Conservation (phyloP, 2,888 invertebrate genomes). For the Eupithecia exiguata region DNA sequence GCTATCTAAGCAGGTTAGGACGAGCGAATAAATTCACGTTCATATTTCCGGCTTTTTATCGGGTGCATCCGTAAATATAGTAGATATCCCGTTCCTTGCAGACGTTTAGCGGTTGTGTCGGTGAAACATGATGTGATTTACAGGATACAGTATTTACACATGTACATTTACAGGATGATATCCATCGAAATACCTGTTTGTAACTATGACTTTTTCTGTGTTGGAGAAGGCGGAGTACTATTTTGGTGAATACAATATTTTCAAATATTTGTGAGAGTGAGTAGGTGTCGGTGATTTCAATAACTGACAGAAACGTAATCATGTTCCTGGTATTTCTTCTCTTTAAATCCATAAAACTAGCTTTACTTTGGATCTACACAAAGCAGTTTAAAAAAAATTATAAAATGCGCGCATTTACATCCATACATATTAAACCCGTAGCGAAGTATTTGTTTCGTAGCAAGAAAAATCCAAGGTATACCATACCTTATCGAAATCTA, state of each 20-base stretch:
- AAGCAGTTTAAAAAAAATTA: too few relatives aligned
- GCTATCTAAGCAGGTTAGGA: conserved; percentile 6
- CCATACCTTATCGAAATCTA: background rate
- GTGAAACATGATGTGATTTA: background rate
- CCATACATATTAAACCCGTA: too few relatives aligned
- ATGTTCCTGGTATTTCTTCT: too few relatives aligned
- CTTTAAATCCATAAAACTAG: too few relatives aligned
- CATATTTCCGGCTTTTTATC: conserved; percentile 1
- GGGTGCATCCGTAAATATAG: conserved; percentile 3
- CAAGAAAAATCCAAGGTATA: too few relatives aligned
- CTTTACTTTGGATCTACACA: too few relatives aligned
- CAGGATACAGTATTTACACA: background rate
- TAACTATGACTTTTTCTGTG: background rate
- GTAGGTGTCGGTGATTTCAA: background rate
- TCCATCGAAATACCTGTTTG: background rate
- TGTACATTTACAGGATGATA: too few relatives aligned
- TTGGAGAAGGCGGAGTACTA: background rate
- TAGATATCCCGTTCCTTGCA: background rate
- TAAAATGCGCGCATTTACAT: too few relatives aligned
- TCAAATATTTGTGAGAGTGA: too few relatives aligned
- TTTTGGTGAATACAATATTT: too few relatives aligned
- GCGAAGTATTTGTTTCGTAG: too few relatives aligned
- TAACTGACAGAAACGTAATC: too few relatives aligned
- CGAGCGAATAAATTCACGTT: conserved; percentile 11
- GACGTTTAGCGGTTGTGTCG: background rate